phyloP scores from a whole-genome alignment of 1,140 invertebrate species.

The Drosophila sproati region DNA sequence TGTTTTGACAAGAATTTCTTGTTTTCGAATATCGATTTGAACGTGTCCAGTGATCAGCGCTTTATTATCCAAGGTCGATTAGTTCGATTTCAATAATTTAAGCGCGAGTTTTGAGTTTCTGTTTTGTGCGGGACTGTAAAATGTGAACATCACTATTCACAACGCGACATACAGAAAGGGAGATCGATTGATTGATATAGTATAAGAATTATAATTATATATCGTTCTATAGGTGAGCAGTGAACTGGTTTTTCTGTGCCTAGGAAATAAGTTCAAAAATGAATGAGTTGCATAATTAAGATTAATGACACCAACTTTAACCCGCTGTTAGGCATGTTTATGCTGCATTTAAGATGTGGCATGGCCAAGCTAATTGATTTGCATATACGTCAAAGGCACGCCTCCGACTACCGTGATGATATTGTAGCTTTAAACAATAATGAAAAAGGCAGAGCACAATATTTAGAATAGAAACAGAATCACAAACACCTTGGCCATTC shows the following conservation, averaged over 20 bases:
- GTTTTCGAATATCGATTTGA: slow-evolving; percentile 28
- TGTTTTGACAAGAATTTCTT: slow-evolving; percentile 44
- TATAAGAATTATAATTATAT: slow-evolving; percentile 14
- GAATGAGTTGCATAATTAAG: slow-evolving; percentile 45
- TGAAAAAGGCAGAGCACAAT: too few species aligned
- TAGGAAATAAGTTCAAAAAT: slow-evolving; percentile 38
- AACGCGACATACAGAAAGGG: slow-evolving; percentile 36
- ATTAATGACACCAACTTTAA: slow-evolving; percentile 36
- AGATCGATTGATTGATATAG: slow-evolving; percentile 47
- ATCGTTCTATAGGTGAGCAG: slow-evolving; percentile 14
- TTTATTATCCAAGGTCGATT: slow-evolving; percentile 62
- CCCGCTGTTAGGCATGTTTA: slow-evolving; percentile 13
- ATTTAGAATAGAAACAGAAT: not conserved
- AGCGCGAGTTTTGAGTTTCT: slow-evolving; percentile 32
- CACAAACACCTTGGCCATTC: slow-evolving; percentile 34
- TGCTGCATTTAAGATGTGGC: slow-evolving; percentile 34
- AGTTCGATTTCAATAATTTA: slow-evolving; percentile 35
- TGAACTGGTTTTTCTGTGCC: slow-evolving; percentile 61
- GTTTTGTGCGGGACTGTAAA: slow-evolving; percentile 42
- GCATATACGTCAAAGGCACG: slow-evolving; percentile 21
- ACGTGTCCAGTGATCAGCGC: slow-evolving; percentile 5
- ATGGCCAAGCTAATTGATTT: slow-evolving; percentile 46
- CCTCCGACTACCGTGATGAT: slow-evolving; percentile 55
- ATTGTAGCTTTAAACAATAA: slow-evolving; percentile 3
- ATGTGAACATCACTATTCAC: slow-evolving; percentile 11